phyloP scores from a whole-genome alignment of 2,113 vertebrate species.

The Myotis brandtii region DNA sequence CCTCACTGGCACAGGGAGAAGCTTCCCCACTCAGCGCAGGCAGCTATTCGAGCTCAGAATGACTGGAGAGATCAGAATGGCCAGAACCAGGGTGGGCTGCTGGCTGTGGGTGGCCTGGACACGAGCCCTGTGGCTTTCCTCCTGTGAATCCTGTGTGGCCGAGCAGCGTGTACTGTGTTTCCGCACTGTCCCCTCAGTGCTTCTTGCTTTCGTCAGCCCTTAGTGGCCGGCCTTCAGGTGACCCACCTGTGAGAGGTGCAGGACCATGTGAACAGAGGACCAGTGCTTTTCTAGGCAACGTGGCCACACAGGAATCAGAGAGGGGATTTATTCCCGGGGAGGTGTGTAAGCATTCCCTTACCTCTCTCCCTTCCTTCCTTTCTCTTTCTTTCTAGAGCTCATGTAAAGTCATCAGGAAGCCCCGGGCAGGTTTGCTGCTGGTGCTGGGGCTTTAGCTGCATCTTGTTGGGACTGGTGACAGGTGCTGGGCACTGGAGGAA shows the following conservation, averaged over 20 bases:
- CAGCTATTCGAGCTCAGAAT: neutral
- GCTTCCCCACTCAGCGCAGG: neutral
- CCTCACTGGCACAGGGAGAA: neutral
- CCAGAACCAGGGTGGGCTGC: neutral
- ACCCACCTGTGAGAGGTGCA: neutral
- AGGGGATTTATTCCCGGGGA: neutral
- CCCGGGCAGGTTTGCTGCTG: neutral
- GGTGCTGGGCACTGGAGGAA: neutral
- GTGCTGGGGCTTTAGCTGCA: neutral
- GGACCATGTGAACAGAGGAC: neutral
- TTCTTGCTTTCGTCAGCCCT: neutral
- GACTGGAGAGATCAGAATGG: neutral
- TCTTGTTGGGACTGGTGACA: neutral
- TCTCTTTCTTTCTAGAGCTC: neutral
- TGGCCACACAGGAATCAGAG: neutral
- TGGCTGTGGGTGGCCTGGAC: neutral
- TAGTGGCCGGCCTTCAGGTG: neutral
- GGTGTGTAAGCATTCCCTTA: rapidly evolving
- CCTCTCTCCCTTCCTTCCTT: too few species aligned
- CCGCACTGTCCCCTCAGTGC: neutral
- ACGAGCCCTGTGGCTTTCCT: neutral
- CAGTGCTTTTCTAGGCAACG: neutral
- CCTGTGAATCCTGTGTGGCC: neutral
- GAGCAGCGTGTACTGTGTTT: neutral
- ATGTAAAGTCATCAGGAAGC: neutral